Evolutionary conservation across 1,140 invertebrate genomes (phyloP).

Genomic region (Magallana gigas): DNA sequence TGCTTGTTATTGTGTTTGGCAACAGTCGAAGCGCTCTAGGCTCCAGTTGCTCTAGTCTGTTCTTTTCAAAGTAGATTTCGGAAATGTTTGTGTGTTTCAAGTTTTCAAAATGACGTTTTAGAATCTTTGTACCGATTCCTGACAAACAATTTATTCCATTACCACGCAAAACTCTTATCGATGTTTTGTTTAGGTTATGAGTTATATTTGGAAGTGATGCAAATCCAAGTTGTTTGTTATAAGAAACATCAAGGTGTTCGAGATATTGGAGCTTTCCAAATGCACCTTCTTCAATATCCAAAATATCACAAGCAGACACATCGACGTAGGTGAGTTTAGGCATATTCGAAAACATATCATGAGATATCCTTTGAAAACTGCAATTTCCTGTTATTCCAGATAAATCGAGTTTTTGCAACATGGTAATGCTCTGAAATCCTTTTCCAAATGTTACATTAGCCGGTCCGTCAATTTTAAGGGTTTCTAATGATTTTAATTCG

Average conservation of each 20-base stretch:
- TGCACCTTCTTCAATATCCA: background rate
- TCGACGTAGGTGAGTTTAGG: background rate
- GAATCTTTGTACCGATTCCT: background rate
- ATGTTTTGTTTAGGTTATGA: background rate
- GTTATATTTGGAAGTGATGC: slow-evolving; percentile 7
- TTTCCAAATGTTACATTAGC: background rate
- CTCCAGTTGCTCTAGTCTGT: background rate
- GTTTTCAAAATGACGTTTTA: background rate
- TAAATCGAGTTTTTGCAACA: background rate
- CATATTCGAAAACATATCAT: background rate
- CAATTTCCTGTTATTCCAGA: slow-evolving; percentile 7
- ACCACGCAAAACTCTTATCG: background rate
- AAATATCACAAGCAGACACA: background rate
- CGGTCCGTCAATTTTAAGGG: background rate
- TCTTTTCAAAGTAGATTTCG: slow-evolving; percentile 19
- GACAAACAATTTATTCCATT: background rate
- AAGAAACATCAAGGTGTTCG: background rate
- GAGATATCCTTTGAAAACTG: background rate
- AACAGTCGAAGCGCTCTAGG: background rate
- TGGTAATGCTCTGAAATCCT: background rate
- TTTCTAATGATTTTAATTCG: background rate
- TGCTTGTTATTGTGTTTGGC: background rate
- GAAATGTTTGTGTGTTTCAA: background rate
- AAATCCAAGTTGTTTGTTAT: slow-evolving; percentile 1
- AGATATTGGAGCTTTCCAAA: background rate